Base-by-base conservation (phyloP, 1,140 invertebrate species). In the Drosophila ohnishii region DNA sequence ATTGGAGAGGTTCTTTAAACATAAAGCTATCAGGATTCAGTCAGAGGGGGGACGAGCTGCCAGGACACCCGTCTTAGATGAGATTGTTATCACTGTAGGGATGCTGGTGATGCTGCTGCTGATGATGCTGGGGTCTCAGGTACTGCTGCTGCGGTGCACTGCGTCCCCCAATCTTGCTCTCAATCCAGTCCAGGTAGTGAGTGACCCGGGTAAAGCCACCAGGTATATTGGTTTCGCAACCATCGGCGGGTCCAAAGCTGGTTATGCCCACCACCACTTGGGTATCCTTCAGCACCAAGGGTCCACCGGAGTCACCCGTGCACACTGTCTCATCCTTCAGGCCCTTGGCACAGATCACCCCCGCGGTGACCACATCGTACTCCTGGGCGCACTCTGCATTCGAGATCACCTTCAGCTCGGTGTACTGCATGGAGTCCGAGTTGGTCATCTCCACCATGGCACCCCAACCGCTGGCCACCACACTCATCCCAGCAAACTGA, bases 381-480 rank as follows among this genome's bases (percentile, higher is more conserved):
- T 90, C 85, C 73, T 91, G 72, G 5, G 73, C 70, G 22, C 90
- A 91, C 37, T 91, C 90, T 0, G 47, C 56, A 67, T 91, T 91
- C 7, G 84, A 87, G 44, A 91, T 91, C 30, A 91, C 90, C 19
- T 77, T 77, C 44, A 91, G 61, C 50, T 91, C 90, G 6, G 90
- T 91, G 22, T 91, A 91, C 55, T 91, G 90, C 90, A 91, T 91
- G 7, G 74, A 67, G 56, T 90, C 88, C 16, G 86, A 82, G 58
- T 77, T 90, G 37, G 72, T 69, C 72, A 83, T 88, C 67, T 90
- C 83, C 14, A 78, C 75, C 51, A 76, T 82, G 56, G 90, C 86
- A 9, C 90, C 90, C 90, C 90, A 91, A 5, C 90, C 90, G 13
- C 75, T 91, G 51, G 90, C 90, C 30, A 91, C 86, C 51, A 91